Evolutionary conservation across 2,797 vertebrate species (phyloP), one percentile per base, ranked within the genome.

Genomic region (Bovichtus diacanthus): DNA sequence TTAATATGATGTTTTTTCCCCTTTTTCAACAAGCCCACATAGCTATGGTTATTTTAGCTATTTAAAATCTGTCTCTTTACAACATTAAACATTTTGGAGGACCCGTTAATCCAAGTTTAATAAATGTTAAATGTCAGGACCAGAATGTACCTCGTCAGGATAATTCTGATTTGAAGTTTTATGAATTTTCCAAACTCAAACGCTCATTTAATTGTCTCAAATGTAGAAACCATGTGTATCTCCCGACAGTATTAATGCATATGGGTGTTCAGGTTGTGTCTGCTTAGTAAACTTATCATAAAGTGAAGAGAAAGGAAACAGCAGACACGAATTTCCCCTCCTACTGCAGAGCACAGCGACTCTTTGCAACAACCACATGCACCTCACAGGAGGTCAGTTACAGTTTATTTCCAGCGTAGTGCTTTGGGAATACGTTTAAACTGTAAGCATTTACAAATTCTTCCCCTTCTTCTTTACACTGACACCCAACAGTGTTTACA

Each of bases 301-400:
- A 53, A 51, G 29, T 12, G 8, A 53, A 3, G 10, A 56, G 51
- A 58, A 43, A 63, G 47, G 70, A 80, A 78, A 70, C 5, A 36
- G 56, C 31, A 0, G 10, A 70, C 55, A 64, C 43, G 59, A n/a
- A 47, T 18, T 69, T 69, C n/a, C 11, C 2, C 19, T 27, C 12
- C 21, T 8, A 23, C 39, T 34, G 51, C 56, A 58, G 49, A 78
- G 50, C 18, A 7, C 31, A 18, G 7, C n/a, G 0, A 34, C 27
- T 58, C 25, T 67, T 60, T 73, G 70, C 13, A 18, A 36, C 44
- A 29, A 25, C n/a, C 31, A 4, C 38, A 34, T 34, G 31, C 34
- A 72, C 58, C 58, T 72, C 38, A 39, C 9, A 44, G 31, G 71
- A 74, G 82, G 66, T 83, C 67, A 67, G 38, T 15, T 13, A 9